A percentile compares a stretch with the other conserved stretches of the same genome.
These are phyloP conservation scores for Caenorhabditis sinica DNA, from an alignment of 2,888 invertebrate genomes.

Conservation along the genomic window DNA sequence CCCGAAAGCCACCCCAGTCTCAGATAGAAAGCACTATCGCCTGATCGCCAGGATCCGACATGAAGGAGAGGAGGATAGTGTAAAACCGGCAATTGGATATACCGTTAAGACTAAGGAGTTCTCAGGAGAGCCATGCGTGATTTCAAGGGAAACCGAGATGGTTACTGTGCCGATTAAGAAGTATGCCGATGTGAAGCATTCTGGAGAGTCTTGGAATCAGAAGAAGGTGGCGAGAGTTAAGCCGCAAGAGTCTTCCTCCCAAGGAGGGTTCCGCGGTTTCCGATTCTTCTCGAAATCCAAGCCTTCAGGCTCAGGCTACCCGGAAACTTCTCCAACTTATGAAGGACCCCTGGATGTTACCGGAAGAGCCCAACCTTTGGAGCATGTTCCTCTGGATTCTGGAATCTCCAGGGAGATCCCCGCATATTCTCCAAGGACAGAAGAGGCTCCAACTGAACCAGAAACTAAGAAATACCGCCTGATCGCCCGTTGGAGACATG, in stretches of 20 bases:
- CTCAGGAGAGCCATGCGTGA: constrained; percentile 42
- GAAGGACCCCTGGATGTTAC: constrained; percentile 61
- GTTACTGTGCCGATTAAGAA: constrained; percentile 44
- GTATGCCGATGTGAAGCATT: constrained; percentile 55
- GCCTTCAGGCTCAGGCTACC: no score
- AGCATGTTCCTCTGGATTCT: constrained; percentile 50
- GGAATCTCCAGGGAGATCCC: constrained; percentile 17
- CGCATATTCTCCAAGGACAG: constrained; percentile 49
- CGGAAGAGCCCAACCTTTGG: constrained; percentile 40
- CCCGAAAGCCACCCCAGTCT: constrained; percentile 25
- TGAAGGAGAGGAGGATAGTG: constrained; percentile 66
- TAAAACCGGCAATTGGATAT: constrained; percentile 40
- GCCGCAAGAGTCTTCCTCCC: constrained; percentile 8
- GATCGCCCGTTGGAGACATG: constrained; percentile 53
- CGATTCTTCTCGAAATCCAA: constrained; percentile 29
- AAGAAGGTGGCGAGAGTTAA: constrained; percentile 37
- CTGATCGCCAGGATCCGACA: constrained; percentile 60
- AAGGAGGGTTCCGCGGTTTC: no score
- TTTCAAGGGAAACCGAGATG: constrained; percentile 40
- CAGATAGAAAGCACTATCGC: constrained; percentile 3
- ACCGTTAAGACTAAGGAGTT: constrained; percentile 24
- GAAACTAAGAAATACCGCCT: constrained; percentile 53
- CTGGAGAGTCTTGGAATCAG: constrained; percentile 22
- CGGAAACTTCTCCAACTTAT: constrained; percentile 42
- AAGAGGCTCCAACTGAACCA: neutral